Conservation (phyloP, 2,888 invertebrate species). For the Autographa pulchrina region DNA sequence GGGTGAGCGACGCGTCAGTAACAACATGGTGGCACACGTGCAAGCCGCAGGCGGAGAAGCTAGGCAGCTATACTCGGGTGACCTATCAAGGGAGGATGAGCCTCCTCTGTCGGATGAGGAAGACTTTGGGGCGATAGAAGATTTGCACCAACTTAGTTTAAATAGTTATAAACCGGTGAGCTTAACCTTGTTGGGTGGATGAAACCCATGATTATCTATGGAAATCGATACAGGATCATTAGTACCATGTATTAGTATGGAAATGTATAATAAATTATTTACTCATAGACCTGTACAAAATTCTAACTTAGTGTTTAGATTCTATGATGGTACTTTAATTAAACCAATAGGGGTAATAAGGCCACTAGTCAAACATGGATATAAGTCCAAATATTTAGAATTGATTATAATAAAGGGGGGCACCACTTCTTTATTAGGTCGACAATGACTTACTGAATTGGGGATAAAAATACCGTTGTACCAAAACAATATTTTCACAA, state of each 20-base stretch:
- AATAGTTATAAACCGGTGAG: constrained; percentile 49
- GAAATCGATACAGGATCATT: constrained; percentile 57
- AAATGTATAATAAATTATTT: constrained; percentile 43
- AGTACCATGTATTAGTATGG: constrained; percentile 53
- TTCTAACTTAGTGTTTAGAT: constrained; percentile 24
- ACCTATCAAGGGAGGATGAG: constrained; percentile 17
- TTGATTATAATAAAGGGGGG: constrained; percentile 40
- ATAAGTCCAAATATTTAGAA: constrained; percentile 9
- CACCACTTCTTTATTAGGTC: constrained; percentile 42
- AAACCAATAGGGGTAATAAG: constrained; percentile 42
- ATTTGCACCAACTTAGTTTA: constrained; percentile 33
- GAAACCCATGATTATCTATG: constrained; percentile 41
- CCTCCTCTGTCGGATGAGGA: not conserved
- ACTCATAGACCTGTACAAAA: constrained; percentile 26
- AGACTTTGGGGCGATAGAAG: constrained; percentile 19
- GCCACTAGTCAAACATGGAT: constrained; percentile 20
- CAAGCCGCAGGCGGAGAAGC: not conserved
- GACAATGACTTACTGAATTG: constrained; percentile 46
- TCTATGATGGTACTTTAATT: constrained; percentile 38
- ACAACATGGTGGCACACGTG: not conserved
- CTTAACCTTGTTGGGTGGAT: constrained; percentile 34
- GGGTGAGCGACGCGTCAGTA: not conserved
- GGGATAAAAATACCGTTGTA: constrained; percentile 9
- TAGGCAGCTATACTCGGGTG: not conserved
- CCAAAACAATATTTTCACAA: not conserved